A percentile compares a stretch with the other conserved stretches of the same genome.
Conservation (phyloP, 2,113 vertebrate genomes). For the Gnathochromis pfefferi region DNA sequence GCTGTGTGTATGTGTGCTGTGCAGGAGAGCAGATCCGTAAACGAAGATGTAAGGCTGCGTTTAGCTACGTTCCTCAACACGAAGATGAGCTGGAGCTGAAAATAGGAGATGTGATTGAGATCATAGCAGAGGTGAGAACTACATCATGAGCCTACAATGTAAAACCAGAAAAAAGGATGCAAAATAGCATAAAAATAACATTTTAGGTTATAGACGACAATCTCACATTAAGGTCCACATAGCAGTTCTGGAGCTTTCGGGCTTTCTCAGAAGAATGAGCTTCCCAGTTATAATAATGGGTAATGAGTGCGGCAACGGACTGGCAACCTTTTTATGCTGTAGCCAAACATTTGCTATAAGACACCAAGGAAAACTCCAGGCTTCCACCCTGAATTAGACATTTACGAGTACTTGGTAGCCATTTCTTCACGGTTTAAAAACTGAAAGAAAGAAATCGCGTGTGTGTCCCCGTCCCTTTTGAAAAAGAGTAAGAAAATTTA, state of each 20-base stretch:
- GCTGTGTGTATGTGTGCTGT: background rate
- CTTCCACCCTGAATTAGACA: background rate
- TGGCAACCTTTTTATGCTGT: background rate
- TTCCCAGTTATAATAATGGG: background rate
- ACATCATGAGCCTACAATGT: background rate
- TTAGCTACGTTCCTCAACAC: slow-evolving; percentile 96
- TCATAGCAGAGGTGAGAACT: slow-evolving; percentile 82
- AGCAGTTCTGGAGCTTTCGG: background rate
- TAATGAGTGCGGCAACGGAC: background rate
- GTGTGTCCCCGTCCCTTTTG: background rate
- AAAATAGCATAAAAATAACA: background rate
- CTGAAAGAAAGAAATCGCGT: background rate
- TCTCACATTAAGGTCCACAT: background rate
- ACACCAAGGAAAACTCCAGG: background rate
- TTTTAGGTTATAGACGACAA: background rate
- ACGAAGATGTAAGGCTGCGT: slow-evolving; percentile 91
- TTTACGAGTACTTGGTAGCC: background rate
- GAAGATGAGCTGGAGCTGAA: slow-evolving; percentile 95
- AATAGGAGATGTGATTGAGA: slow-evolving; percentile 92
- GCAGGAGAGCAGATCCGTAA: slow-evolving; percentile 85
- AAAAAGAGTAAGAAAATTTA: background rate
- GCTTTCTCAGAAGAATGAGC: background rate
- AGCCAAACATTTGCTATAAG: background rate
- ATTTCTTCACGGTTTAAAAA: background rate
- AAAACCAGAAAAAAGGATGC: background rate